These are phyloP conservation scores for Gryllus bimaculatus DNA, from an alignment of 1,140 invertebrate species.

Conservation along the genomic window DNA sequence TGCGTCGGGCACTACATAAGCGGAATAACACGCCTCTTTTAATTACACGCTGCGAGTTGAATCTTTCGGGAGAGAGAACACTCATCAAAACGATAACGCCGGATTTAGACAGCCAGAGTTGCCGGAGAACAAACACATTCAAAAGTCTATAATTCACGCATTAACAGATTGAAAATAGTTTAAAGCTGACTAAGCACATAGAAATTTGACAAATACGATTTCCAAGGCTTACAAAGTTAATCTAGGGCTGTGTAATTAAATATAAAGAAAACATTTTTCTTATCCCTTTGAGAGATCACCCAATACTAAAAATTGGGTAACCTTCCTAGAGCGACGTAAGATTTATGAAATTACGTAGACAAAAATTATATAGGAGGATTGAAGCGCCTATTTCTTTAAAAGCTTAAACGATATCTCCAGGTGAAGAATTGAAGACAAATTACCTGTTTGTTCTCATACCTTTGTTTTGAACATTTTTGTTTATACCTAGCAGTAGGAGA, in stretches of 20 bases:
- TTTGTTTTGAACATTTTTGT: too few relatives aligned
- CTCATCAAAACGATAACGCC: neutral
- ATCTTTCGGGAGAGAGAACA: neutral
- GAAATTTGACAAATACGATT: neutral
- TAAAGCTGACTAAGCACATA: neutral
- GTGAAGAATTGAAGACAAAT: too few relatives aligned
- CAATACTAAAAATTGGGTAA: too few relatives aligned
- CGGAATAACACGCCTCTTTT: neutral
- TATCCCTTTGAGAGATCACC: neutral
- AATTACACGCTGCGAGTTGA: neutral
- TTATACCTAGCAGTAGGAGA: too few relatives aligned
- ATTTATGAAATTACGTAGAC: too few relatives aligned
- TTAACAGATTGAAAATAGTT: neutral
- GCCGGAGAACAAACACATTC: neutral
- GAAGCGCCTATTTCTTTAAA: too few relatives aligned
- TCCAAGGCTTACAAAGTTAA: neutral
- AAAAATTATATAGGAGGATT: too few relatives aligned
- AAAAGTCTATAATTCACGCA: slow-evolving; percentile 1
- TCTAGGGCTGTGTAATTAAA: neutral
- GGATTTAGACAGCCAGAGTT: neutral
- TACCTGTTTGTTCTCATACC: too few relatives aligned
- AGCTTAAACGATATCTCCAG: too few relatives aligned
- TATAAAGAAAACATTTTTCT: neutral
- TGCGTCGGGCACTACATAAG: neutral
- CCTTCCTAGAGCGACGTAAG: too few relatives aligned